These are phyloP conservation scores for Ennomos quercinarius DNA, from an alignment of 2,888 invertebrate genomes.

Conservation along the genomic window DNA sequence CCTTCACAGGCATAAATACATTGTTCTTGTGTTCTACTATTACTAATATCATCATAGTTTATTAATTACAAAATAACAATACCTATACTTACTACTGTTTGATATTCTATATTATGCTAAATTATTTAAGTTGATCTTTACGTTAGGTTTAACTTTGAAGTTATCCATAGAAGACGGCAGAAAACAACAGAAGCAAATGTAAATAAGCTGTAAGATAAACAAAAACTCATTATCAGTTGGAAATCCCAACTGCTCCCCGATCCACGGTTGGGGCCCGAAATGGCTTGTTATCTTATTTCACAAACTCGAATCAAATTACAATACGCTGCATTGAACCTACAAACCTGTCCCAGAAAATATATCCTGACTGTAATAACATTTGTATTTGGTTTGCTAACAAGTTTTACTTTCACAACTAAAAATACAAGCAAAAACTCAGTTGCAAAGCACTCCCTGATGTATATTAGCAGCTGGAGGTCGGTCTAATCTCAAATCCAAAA, in stretches of 20 bases:
- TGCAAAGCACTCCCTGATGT: too few relatives aligned
- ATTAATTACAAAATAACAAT: too few relatives aligned
- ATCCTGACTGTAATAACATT: slow-evolving; percentile 1
- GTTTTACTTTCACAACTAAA: too few relatives aligned
- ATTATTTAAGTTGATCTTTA: too few relatives aligned
- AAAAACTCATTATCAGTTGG: slow-evolving; percentile 24
- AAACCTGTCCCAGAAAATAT: slow-evolving; percentile 2
- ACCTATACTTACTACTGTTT: too few relatives aligned
- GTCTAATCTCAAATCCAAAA: too few relatives aligned
- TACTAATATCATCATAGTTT: too few relatives aligned
- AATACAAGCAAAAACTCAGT: too few relatives aligned
- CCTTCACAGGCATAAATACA: neutral
- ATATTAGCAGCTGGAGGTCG: too few relatives aligned
- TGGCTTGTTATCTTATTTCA: slow-evolving; percentile 24
- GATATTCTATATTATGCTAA: too few relatives aligned
- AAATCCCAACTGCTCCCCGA: slow-evolving; percentile 9
- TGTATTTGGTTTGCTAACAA: slow-evolving; percentile 1
- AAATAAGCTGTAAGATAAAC: slow-evolving; percentile 25
- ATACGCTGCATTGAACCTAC: slow-evolving; percentile 7
- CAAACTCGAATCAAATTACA: slow-evolving; percentile 26
- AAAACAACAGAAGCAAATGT: slow-evolving; percentile 20
- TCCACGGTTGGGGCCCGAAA: slow-evolving; percentile 17
- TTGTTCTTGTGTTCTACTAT: too few relatives aligned
- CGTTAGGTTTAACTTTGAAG: slow-evolving; percentile 1
- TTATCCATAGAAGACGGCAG: slow-evolving; percentile 3